These are phyloP conservation scores for Epizoanthus scotinus DNA, from an alignment of 92 coral and sea anemone genomes.

Conservation along the genomic window DNA sequence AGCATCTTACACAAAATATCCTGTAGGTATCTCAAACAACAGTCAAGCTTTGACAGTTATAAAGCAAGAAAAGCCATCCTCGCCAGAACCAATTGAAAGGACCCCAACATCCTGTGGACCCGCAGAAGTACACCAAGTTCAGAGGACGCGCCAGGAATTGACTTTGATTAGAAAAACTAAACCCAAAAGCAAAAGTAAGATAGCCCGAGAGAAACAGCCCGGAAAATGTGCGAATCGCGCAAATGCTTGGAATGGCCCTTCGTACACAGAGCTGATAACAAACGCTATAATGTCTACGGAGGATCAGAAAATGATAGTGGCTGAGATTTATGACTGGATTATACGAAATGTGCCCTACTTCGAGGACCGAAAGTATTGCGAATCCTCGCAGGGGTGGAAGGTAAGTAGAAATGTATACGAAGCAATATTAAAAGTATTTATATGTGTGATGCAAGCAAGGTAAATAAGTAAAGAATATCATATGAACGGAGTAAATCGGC, in stretches of 20 bases:
- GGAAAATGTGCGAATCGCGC: conserved; percentile 6
- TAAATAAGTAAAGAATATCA: no score
- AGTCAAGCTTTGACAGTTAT: neutral
- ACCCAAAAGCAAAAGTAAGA: no score
- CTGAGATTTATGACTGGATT: conserved; percentile 82
- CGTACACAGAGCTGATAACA: conserved; percentile 79
- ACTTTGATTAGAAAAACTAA: neutral
- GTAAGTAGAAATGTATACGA: conserved; percentile 25
- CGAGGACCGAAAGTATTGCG: conserved; percentile 66
- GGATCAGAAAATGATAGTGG: conserved; percentile 59
- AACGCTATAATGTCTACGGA: conserved; percentile 65
- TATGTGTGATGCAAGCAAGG: no score
- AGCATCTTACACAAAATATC: conserved; percentile 1
- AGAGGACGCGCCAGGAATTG: neutral
- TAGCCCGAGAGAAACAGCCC: neutral
- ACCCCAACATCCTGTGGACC: neutral
- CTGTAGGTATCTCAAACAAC: neutral
- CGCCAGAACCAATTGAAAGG: neutral
- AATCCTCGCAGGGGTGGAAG: conserved; percentile 88
- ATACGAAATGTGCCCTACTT: conserved; percentile 73
- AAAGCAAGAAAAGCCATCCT: neutral
- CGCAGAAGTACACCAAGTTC: neutral
- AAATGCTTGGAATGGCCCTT: conserved; percentile 82
- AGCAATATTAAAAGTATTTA: no score
- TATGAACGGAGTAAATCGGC: no score